Evolutionary conservation across 2,113 vertebrate genomes (phyloP).

Genomic region (Callospermophilus lateralis): DNA sequence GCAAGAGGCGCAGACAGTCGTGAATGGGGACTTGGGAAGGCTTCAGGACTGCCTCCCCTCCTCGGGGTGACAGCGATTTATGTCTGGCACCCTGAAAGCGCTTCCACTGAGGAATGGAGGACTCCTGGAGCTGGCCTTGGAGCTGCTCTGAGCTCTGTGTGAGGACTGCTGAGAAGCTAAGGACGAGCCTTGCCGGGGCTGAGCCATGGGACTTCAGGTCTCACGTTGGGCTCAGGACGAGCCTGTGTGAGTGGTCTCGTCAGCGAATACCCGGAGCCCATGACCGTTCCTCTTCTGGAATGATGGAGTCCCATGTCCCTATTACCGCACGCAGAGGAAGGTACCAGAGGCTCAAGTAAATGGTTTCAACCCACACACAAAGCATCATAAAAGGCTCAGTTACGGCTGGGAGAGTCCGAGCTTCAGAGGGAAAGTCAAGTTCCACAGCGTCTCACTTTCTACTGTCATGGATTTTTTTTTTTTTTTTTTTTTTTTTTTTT

Average conservation of each 20-base stretch:
- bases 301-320: not conserved
- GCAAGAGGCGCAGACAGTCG: not conserved
- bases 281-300: not conserved
- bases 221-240: no score
- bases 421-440: not conserved
- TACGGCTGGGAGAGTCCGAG: not conserved
- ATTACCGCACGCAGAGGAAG: conserved; percentile 8
- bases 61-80: not conserved
- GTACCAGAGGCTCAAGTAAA: not conserved
- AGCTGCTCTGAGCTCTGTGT: not conserved
- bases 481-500: not conserved
- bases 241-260: no score
- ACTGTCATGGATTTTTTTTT: not conserved
- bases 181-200: not conserved
- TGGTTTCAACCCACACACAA: not conserved
- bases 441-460: not conserved
- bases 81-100: not conserved
- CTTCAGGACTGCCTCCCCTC: not conserved
- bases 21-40: not conserved
- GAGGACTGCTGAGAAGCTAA: not conserved
- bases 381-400: not conserved
- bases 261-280: no score
- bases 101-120: not conserved
- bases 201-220: fast-evolving
- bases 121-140: not conserved